phyloP scores from a whole-genome alignment of 2,888 invertebrate species.

The Pecten maximus region DNA sequence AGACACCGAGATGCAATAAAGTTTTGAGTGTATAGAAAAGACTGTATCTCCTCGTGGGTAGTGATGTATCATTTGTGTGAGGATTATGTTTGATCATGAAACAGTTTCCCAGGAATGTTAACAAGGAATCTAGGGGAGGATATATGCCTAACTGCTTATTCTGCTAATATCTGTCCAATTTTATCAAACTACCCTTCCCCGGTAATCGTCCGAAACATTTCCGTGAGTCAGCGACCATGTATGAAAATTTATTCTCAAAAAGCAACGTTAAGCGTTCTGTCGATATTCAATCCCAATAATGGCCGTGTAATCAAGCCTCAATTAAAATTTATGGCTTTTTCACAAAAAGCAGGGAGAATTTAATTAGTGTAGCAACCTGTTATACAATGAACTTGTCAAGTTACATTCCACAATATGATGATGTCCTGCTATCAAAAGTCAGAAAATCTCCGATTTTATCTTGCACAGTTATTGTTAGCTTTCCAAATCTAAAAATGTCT shows the following conservation, averaged over 20 bases:
- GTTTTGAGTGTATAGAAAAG: background rate
- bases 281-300: background rate
- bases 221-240: background rate
- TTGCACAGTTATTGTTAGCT: background rate
- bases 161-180: slow-evolving; percentile 26
- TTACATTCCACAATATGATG: background rate
- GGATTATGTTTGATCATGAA: slow-evolving; percentile 21
- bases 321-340: background rate
- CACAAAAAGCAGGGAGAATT: background rate
- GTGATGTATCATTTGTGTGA: background rate
- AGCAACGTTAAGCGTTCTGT: background rate
- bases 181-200: background rate
- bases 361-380: background rate
- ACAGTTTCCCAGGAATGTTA: slow-evolving; percentile 22
- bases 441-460: background rate
- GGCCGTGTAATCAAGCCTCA: background rate
- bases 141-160: slow-evolving; percentile 29
- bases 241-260: slow-evolving; percentile 25
- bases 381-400: background rate
- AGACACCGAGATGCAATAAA: background rate
- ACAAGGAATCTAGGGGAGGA: background rate
- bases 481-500: background rate
- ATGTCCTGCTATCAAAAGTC: background rate
- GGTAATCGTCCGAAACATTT: slow-evolving; percentile 11
- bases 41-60: background rate